phyloP scores from a whole-genome alignment of 2,888 invertebrate species.

The Microplitis deprimator region DNA sequence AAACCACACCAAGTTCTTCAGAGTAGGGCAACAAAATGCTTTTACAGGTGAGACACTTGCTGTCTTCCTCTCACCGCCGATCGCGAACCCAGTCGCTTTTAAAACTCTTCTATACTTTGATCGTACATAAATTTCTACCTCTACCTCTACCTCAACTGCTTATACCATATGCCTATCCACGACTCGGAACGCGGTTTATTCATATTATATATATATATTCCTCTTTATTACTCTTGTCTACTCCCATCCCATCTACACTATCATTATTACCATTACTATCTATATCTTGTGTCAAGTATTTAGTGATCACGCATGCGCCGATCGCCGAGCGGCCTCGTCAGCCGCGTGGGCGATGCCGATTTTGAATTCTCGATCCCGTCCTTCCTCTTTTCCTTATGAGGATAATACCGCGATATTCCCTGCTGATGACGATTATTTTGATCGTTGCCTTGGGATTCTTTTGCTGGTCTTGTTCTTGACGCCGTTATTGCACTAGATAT shows the following conservation, averaged over 20 bases:
- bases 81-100: not conserved
- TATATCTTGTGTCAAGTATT: not conserved
- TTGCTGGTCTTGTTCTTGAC: not conserved
- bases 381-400: conserved; percentile 52
- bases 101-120: too few relatives aligned
- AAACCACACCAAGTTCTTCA: conserved; percentile 34
- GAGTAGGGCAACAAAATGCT: conserved; percentile 62
- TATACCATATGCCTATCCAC: conserved; percentile 25
- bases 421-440: not conserved
- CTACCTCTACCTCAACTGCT: conserved; percentile 10
- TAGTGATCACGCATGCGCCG: conserved; percentile 32
- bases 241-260: not conserved
- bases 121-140: not conserved
- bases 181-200: conserved; percentile 16
- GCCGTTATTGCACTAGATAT: not conserved
- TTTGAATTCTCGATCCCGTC: conserved; percentile 47
- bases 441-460: not conserved
- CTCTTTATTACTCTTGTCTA: not conserved
- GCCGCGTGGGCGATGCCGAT: conserved; percentile 47
- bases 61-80: conserved; percentile 35
- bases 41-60: conserved; percentile 61
- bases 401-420: conserved; percentile 31
- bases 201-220: conserved; percentile 9
- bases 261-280: not conserved
- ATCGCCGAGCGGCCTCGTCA: conserved; percentile 23